phyloP scores from a whole-genome alignment of 2,113 vertebrate genomes.

The Elaphurus davidianus region DNA sequence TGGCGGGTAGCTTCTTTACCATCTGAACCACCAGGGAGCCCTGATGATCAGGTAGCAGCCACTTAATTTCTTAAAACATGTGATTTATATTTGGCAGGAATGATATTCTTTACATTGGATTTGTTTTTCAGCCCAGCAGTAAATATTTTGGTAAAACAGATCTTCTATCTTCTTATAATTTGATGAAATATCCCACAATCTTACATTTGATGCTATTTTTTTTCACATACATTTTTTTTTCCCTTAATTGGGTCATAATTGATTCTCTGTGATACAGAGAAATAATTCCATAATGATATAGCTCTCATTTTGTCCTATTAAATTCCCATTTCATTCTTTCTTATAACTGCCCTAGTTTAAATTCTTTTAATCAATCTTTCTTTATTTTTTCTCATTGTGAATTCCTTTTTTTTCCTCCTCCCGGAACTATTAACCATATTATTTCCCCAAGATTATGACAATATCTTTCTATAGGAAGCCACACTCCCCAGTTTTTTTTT shows the following conservation, averaged over 20 bases:
- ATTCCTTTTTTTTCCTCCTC: neutral
- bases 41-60: neutral
- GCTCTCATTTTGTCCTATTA: neutral
- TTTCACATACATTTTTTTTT: neutral
- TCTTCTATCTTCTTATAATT: neutral
- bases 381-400: neutral
- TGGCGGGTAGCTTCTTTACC: neutral
- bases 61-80: neutral
- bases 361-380: neutral
- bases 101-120: neutral
- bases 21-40: neutral
- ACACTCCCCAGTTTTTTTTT: neutral
- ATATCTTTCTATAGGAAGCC: neutral
- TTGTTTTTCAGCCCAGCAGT: neutral
- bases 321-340: neutral
- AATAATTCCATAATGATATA: neutral
- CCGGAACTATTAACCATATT: neutral
- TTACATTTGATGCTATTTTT: neutral
- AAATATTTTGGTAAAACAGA: constrained; percentile 15
- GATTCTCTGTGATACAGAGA: neutral
- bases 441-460: neutral
- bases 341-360: neutral
- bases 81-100: neutral
- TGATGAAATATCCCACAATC: neutral
- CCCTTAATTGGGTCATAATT: neutral